Base-by-base conservation (phyloP, 1,140 invertebrate species). In the Dendrolimus punctatus region DNA sequence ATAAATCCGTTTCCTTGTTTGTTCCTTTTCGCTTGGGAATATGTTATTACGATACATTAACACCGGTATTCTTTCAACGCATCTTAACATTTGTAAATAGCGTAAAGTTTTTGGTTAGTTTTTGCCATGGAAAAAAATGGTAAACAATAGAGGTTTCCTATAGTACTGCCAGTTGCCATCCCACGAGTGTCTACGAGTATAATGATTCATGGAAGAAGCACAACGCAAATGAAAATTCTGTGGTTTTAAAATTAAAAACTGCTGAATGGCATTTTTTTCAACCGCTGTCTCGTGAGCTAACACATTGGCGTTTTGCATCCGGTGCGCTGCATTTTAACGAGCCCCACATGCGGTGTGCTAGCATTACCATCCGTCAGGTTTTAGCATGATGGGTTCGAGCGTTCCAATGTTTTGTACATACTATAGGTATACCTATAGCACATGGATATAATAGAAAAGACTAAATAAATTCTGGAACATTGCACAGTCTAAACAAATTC, bases 241-340 rank as follows among this genome's bases (percentile, higher is more conserved):
- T 46, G 64, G 66, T 67, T 75, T 73, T 71, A 66, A 71, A 76
- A 73, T 76, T 73, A 76, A 77, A 79, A 79, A 71, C 58, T 66
- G 68, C 64, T 79, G 73, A 76, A 75, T 69, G 66, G 67, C 67
- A 73, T 76, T 71, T 73, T 72, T 76, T 73, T 66, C 65, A 57
- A 45, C 60, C 57, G 64, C 60, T 70, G 63, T 68, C 66, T 73
- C 67, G 64, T 72, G 68, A 70, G 62, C 73, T 66, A 58, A 60
- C 69, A 60, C 70, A 74, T 74, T 73, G 70, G 68, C 68, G 64
- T 66, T 72, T 64, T 60, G 65, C 63, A 74, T 73, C 75, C 70
- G 73, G 67, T 59, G 57, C 61, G 60, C 54, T 70, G 73, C 69
- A 68, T 75, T 76, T 73, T 79, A 79, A 75, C 73, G 70, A 70